Conservation (phyloP, 2,113 vertebrate genomes). For the Dasypus novemcinctus region DNA sequence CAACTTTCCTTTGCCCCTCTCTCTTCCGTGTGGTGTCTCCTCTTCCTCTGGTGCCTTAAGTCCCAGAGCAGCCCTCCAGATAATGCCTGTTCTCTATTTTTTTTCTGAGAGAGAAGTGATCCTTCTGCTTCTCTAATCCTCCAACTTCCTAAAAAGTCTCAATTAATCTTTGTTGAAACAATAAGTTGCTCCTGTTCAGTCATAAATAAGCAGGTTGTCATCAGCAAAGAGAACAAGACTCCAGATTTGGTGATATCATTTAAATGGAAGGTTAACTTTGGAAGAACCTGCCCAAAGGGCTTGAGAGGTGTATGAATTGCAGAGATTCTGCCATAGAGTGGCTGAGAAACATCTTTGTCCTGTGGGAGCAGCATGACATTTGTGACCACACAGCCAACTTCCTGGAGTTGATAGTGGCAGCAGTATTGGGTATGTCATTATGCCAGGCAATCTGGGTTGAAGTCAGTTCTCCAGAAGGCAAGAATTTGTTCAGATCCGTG, state of each 20-base stretch:
- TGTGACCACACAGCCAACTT: not conserved
- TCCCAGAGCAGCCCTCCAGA: too few species aligned
- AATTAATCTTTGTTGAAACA: not conserved
- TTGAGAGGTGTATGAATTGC: not conserved
- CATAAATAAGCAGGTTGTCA: not conserved
- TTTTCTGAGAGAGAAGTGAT: too few species aligned
- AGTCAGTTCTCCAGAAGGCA: not conserved
- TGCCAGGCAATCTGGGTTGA: not conserved
- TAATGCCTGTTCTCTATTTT: too few species aligned
- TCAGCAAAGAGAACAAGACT: not conserved
- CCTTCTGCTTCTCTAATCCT: too few species aligned
- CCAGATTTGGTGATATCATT: not conserved
- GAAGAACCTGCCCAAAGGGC: not conserved
- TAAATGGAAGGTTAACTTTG: not conserved
- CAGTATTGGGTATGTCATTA: fast-evolving
- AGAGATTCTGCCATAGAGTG: not conserved
- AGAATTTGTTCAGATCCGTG: not conserved
- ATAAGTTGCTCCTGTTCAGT: not conserved
- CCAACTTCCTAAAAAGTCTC: too few species aligned
- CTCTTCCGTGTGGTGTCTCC: too few species aligned
- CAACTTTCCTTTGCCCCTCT: too few species aligned
- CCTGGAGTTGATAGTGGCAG: fast-evolving
- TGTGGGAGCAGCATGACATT: not conserved
- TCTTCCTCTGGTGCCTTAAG: too few species aligned
- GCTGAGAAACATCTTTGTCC: not conserved